Base-by-base conservation (phyloP, 2,113 vertebrate genomes). In the Campylomormyrus numenius region DNA sequence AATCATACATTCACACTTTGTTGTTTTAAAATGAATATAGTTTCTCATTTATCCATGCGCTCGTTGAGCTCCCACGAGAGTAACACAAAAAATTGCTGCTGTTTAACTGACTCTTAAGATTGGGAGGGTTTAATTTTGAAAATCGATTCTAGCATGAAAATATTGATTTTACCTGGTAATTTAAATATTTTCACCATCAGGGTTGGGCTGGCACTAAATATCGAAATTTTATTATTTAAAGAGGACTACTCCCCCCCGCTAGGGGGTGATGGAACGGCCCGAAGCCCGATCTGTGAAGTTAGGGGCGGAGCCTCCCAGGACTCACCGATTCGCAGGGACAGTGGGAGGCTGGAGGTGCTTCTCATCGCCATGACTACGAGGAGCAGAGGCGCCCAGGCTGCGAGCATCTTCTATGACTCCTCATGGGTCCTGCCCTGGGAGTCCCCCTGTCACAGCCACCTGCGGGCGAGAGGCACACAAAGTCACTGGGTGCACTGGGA, bases 321-420 rank as follows among this genome's bases (percentile, higher is more conserved):
- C 97, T 96, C 95, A 97, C 97, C 97, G 0, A 97, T 97, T 94
- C 97, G 94, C 94, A 97, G 94, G 89, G 97, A 94, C 45, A 97
- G 96, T 0, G 96, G 96, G 91, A 95, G 96, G 94, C 95, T 95
- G 91, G 95, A 39, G 0, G 92, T 94, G 94, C 92, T 95, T 95
- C 95, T 92, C 90, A 96, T 94, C 96, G 96, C 96, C 93, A 94
- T 91, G 89, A 95, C 94, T 94, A 97, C 94, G 93, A 97, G 96
- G 95, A 97, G 96, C 97, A 97, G 93, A 96, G 95, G 96, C 93
- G 94, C 96, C 94, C 93, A 95, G 94, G 95, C 95, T 90, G 92
- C 93, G 96, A 95, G 96, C 97, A 97, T 97, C 96, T 97, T 97
- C 96, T 94, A 96, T 93, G 93, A 96, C 96, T 97, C 96, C 96